These are phyloP conservation scores for Psettodes erumei DNA, from an alignment of 2,113 vertebrate species.

Conservation along the genomic window DNA sequence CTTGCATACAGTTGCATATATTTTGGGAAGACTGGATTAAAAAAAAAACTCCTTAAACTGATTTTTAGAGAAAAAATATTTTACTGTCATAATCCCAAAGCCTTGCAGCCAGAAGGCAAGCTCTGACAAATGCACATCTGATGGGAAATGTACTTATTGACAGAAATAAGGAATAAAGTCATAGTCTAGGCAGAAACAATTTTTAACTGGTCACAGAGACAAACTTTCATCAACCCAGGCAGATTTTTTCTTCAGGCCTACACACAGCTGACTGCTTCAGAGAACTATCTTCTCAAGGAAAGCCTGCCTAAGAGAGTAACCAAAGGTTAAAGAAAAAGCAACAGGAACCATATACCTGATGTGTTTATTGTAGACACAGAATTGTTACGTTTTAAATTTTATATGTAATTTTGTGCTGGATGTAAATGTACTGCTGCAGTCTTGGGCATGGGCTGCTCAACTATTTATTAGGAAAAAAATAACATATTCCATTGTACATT, in stretches of 20 bases:
- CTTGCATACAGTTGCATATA: background rate
- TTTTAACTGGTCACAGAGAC: background rate
- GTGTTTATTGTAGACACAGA: background rate
- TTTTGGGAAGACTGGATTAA: background rate
- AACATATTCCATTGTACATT: background rate
- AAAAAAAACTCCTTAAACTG: background rate
- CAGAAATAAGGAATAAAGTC: background rate
- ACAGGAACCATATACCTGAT: background rate
- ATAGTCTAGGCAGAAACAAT: background rate
- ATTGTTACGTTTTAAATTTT: background rate
- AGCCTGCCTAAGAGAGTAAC: no score
- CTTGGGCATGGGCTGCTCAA: background rate
- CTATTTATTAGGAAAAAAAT: background rate
- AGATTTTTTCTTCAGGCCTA: no score
- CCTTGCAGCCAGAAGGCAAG: background rate
- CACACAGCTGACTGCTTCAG: no score
- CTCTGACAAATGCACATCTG: background rate
- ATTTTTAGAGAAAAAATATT: background rate
- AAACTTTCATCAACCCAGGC: background rate
- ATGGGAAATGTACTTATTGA: background rate
- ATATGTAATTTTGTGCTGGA: background rate
- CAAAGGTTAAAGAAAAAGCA: no score
- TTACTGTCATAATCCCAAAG: no score
- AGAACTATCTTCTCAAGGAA: no score
- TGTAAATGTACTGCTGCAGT: background rate